Percentiles rank a stretch among this genome's conserved stretches.
Evolutionary conservation across 2,113 vertebrate genomes (phyloP).

Genomic region (Strigops habroptila): DNA sequence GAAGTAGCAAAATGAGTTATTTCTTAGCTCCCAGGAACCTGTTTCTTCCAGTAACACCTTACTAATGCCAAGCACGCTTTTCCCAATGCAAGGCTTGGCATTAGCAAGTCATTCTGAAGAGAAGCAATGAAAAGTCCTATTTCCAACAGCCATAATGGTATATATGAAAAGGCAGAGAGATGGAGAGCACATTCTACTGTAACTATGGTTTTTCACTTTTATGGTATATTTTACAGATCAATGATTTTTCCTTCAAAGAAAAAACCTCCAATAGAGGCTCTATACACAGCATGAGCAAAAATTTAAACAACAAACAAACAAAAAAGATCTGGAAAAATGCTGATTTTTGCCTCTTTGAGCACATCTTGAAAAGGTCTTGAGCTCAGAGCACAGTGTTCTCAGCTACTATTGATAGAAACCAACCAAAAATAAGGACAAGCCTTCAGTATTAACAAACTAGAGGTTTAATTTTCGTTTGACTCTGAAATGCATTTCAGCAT

Average conservation of each 20-base stretch:
- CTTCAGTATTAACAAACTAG: not conserved
- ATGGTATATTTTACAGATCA: not conserved
- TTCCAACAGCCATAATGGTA: not conserved
- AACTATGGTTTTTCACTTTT: not conserved
- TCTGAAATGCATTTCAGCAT: not conserved
- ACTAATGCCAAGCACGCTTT: not conserved
- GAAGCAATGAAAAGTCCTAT: not conserved
- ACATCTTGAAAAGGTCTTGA: not conserved
- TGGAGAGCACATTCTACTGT: not conserved
- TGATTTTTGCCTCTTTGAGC: not conserved
- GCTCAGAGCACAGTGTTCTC: not conserved
- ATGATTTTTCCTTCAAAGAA: not conserved
- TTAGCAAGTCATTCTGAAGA: not conserved
- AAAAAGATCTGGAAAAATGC: not conserved
- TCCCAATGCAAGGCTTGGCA: not conserved
- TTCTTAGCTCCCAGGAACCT: not conserved
- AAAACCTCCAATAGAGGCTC: not conserved
- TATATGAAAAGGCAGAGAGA: not conserved
- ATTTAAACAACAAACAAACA: not conserved
- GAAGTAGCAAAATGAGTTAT: not conserved
- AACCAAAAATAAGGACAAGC: not conserved
- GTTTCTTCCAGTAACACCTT: not conserved
- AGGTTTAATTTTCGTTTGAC: not conserved
- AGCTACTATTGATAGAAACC: not conserved
- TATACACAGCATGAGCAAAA: not conserved